Evolutionary conservation across 2,888 invertebrate species (phyloP).

Genomic region (Charanyca ferruginea): DNA sequence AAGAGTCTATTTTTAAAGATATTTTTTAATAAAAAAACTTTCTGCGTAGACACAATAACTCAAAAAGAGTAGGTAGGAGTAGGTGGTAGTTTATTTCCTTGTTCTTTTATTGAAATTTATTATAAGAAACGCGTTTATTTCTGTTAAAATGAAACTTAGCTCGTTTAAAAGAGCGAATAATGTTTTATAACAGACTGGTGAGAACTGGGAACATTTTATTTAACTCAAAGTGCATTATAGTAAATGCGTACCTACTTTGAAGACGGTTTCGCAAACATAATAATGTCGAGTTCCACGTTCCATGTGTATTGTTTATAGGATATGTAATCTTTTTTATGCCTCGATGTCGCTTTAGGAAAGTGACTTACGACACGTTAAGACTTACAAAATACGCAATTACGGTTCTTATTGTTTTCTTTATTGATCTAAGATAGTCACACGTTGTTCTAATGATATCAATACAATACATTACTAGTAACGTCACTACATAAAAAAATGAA

Average conservation of each 20-base stretch:
- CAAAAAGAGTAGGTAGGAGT: constrained; percentile 52
- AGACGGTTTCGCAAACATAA: constrained; percentile 67
- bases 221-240: constrained; percentile 71
- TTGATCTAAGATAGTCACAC: constrained; percentile 38
- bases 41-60: constrained; percentile 30
- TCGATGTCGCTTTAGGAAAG: constrained; percentile 74
- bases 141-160: constrained; percentile 33
- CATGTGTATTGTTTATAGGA: constrained; percentile 78
- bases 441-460: constrained; percentile 7
- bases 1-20: constrained; percentile 5
- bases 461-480: neutral
- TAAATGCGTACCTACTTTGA: constrained; percentile 69
- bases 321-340: constrained; percentile 77
- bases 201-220: constrained; percentile 56
- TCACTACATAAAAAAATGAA: neutral
- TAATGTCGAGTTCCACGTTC: constrained; percentile 62
- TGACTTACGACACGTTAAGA: constrained; percentile 74
- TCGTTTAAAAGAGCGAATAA: constrained; percentile 35
- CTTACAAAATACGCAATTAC: constrained; percentile 70
- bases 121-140: constrained; percentile 41
- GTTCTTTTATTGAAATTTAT: constrained; percentile 51
- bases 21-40: constrained; percentile 15
- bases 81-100: constrained; percentile 50
- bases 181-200: constrained; percentile 40
- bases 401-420: constrained; percentile 63